phyloP scores from a whole-genome alignment of 2,888 invertebrate species.

The Acheta domesticus region DNA sequence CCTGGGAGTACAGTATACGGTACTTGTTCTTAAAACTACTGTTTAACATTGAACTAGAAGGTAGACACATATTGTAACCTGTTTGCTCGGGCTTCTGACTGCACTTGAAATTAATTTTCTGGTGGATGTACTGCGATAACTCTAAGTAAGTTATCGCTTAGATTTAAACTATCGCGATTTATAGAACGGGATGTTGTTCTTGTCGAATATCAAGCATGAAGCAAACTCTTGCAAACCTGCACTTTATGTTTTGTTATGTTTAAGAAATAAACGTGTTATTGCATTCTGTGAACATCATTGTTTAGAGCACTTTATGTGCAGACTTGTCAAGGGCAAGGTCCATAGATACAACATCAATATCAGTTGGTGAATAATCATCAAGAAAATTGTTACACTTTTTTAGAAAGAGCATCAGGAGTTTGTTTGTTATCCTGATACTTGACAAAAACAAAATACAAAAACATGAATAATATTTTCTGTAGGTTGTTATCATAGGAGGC shows the following conservation, averaged over 20 bases:
- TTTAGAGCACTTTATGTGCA: not conserved
- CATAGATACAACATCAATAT: slow-evolving; percentile 20
- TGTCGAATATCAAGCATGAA: slow-evolving; percentile 30
- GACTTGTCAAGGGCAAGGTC: not conserved
- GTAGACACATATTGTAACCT: slow-evolving; percentile 29
- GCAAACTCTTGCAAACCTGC: slow-evolving; percentile 25
- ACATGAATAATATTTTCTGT: slow-evolving; percentile 34
- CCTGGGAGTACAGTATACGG: slow-evolving; percentile 34
- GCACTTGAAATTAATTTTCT: slow-evolving; percentile 28
- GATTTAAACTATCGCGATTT: slow-evolving; percentile 23
- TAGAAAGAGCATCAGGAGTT: slow-evolving; percentile 34
- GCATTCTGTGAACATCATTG: slow-evolving; percentile 20
- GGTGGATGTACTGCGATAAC: slow-evolving; percentile 18
- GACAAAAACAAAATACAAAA: slow-evolving; percentile 34
- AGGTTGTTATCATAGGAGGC: slow-evolving; percentile 36
- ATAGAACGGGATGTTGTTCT: slow-evolving; percentile 31
- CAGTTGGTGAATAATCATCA: slow-evolving; percentile 12
- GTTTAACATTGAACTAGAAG: slow-evolving; percentile 33
- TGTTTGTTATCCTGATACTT: slow-evolving; percentile 36
- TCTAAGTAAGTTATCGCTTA: slow-evolving; percentile 19
- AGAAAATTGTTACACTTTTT: slow-evolving; percentile 35
- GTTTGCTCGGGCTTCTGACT: slow-evolving; percentile 30
- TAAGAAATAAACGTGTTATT: slow-evolving; percentile 22
- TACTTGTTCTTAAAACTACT: slow-evolving; percentile 34
- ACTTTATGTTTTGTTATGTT: slow-evolving; percentile 21